Evolutionary conservation across 2,113 vertebrate species (phyloP).

Genomic region (Phoxinus phoxinus): DNA sequence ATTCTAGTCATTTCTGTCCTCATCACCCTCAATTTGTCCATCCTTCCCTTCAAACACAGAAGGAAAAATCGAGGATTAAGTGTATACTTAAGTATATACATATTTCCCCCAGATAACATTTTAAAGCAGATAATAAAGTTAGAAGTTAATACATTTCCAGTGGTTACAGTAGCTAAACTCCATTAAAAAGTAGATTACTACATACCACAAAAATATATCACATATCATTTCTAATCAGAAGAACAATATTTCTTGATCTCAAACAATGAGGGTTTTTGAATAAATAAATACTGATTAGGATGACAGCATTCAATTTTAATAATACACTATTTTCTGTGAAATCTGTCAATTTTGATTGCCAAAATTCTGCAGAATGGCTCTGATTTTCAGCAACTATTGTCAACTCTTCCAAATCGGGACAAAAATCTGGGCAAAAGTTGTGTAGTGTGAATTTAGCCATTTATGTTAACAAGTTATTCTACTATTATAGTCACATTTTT

Average conservation of each 20-base stretch:
- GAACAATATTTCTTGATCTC: neutral
- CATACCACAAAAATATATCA: neutral
- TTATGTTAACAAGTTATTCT: no score
- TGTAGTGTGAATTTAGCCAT: no score
- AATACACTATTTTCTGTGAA: no score
- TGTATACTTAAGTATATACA: neutral
- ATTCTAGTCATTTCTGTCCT: conserved; percentile 36
- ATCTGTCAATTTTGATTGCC: no score
- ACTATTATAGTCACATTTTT: no score
- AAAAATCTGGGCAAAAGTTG: no score
- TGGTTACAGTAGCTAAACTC: neutral
- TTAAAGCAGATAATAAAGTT: conserved; percentile 8
- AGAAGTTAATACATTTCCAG: neutral
- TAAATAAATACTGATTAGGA: neutral
- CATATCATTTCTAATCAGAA: neutral
- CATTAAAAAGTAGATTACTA: neutral
- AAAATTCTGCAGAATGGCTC: no score
- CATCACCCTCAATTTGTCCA: neutral
- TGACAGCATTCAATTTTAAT: neutral
- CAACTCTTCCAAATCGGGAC: no score
- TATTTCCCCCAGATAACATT: neutral
- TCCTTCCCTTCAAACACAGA: neutral
- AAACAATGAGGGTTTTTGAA: neutral
- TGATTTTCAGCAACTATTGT: no score
- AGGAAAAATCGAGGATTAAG: neutral